Base-by-base conservation (phyloP, 2,797 vertebrate species). In the Carduelis carduelis region DNA sequence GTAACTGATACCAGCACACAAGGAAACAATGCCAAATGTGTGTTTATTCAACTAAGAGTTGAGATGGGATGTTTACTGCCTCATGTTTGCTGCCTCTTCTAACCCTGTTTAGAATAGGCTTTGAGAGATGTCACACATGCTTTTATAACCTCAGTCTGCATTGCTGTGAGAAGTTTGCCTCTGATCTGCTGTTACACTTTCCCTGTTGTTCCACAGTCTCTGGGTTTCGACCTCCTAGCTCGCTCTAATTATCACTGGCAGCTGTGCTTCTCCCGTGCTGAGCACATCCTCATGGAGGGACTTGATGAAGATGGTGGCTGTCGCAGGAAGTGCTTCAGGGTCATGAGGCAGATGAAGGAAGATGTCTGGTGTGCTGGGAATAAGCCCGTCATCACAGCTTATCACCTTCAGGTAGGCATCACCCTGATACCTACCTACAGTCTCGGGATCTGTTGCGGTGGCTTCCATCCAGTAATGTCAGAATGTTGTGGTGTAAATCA, bases 271-370 rank as follows among this genome's bases (percentile, higher is more conserved):
- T 96, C 97, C 28, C 97, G 98, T 56, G 98, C 98, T 0, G 98
- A 99, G 90, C 98, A 89, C 83, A 88, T 98, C 47, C 95, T 99
- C 94, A 96, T 99, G 95, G 97, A 98, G 63, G 97, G 97, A 30
- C 97, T 98, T 24, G 98, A 98, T 43, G 98, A 98, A 64, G 98
- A 99, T 3, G 98, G 98, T 3, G 98, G 98, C 13, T 99, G 98
- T 89, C 98, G 98, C 37, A 96, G 96, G 94, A 98, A 93, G 87
- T 98, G 98, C 89, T 98, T 98, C 35, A 98, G 95, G 86, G 97
- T 98, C 50, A 71, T 99, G 93, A 96, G 98, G 64, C 98, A 99
- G 95, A 97, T 99, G 96, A 98, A 98, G 85, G 98, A 99, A 93
- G 98, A 98, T 3, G 57, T 98, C 50, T 99, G 98, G 98, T 99